These are phyloP conservation scores for Tetramorium bicarinatum DNA, from an alignment of 2,888 invertebrate genomes.

Conservation along the genomic window DNA sequence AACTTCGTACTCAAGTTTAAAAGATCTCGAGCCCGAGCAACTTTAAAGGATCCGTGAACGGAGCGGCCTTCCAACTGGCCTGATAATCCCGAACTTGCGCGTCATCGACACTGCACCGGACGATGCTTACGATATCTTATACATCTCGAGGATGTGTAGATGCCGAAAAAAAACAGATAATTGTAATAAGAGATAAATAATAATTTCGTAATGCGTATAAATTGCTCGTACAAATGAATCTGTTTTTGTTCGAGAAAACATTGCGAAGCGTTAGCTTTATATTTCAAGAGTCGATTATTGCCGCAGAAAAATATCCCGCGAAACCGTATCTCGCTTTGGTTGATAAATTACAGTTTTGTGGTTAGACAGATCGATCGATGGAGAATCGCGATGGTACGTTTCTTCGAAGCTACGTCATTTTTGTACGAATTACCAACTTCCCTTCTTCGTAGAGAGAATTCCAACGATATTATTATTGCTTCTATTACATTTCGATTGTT, in stretches of 20 bases:
- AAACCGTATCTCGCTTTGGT: background rate
- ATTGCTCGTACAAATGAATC: slow-evolving; percentile 1
- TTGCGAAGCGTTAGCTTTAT: background rate
- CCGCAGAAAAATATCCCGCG: slow-evolving; percentile 6
- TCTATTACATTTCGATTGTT: slow-evolving; percentile 32
- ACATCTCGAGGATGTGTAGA: background rate
- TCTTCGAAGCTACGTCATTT: slow-evolving; percentile 27
- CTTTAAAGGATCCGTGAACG: slow-evolving; percentile 45
- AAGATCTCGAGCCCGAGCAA: slow-evolving; percentile 55
- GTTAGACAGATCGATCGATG: slow-evolving; percentile 24
- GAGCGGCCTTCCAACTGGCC: background rate
- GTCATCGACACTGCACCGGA: slow-evolving; percentile 2
- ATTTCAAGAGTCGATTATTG: background rate
- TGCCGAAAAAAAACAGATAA: background rate
- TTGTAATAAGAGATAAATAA: background rate
- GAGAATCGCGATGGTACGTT: slow-evolving; percentile 29
- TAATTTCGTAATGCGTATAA: background rate
- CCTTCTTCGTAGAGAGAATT: slow-evolving; percentile 16
- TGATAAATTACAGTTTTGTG: slow-evolving; percentile 50
- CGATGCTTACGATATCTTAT: background rate
- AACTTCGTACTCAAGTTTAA: slow-evolving; percentile 69
- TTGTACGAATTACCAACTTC: slow-evolving; percentile 26
- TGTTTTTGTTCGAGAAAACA: background rate
- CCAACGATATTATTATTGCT: slow-evolving; percentile 27
- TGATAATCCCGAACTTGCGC: slow-evolving; percentile 13